These are phyloP conservation scores for Penaeus monodon DNA, from an alignment of 2,888 invertebrate species.

Conservation along the genomic window DNA sequence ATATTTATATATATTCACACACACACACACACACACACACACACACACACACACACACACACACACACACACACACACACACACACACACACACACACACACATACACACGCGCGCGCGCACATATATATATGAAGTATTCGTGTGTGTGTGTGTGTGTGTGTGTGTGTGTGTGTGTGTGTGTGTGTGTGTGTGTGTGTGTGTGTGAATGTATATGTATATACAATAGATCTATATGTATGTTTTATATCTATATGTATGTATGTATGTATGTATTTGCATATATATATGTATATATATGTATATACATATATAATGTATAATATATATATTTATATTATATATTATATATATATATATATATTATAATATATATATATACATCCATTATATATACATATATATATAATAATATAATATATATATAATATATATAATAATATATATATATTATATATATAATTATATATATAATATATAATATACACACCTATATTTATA, in stretches of 20 bases:
- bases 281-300: no score
- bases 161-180: background rate
- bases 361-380: slow-evolving; percentile 4
- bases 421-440: background rate
- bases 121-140: background rate
- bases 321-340: background rate
- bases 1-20: background rate
- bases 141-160: background rate
- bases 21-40: no score
- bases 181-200: no score
- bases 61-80: no score
- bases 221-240: no score
- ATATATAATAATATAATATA: background rate
- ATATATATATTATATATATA: slow-evolving; percentile 15
- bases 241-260: no score
- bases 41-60: no score
- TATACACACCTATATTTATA: background rate
- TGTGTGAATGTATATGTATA: no score
- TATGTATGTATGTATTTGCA: no score
- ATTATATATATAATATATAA: background rate
- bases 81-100: no score
- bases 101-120: no score
- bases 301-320: no score
- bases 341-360: background rate
- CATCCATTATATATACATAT: background rate